Evolutionary conservation across 1,140 invertebrate species (phyloP).

Genomic region (Cotesia vestalis): DNA sequence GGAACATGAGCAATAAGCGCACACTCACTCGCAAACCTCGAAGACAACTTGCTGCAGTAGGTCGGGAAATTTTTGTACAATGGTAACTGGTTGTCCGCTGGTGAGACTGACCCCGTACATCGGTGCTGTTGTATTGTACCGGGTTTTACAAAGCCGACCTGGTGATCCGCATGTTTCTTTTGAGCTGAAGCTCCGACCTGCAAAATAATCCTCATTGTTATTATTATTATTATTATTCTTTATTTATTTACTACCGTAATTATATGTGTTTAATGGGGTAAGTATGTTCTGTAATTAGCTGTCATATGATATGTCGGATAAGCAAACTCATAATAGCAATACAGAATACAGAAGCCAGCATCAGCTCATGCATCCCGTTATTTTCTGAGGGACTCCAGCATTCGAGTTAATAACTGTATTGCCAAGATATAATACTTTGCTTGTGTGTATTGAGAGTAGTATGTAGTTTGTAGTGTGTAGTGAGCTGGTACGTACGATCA

Average conservation of each 20-base stretch:
- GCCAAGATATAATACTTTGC: conserved; percentile 51
- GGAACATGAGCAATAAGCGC: neutral
- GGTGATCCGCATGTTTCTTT: conserved; percentile 73
- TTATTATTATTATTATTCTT: neutral
- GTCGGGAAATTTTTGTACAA: conserved; percentile 94
- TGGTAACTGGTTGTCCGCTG: conserved; percentile 90
- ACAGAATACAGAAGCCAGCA: neutral
- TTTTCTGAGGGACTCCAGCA: conserved; percentile 46
- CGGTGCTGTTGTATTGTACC: conserved; percentile 91
- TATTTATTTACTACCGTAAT: too few species aligned
- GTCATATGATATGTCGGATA: too few species aligned
- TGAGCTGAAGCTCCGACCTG: conserved; percentile 58
- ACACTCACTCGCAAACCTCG: conserved; percentile 75
- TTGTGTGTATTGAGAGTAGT: neutral
- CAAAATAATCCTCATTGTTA: conserved; percentile 29
- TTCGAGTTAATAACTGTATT: conserved; percentile 63
- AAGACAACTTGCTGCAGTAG: conserved; percentile 93
- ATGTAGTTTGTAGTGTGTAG: too few species aligned
- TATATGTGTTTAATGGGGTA: neutral
- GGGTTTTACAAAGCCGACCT: conserved; percentile 81
- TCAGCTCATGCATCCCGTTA: conserved; percentile 55
- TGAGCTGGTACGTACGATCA: conserved; percentile 15
- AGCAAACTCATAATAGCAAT: too few species aligned
- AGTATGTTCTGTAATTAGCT: neutral
- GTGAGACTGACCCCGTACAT: conserved; percentile 93